Percentiles rank a stretch among this genome's conserved stretches.
These are phyloP conservation scores for Phoenicopterus ruber DNA, from an alignment of 2,113 vertebrate genomes.

Conservation along the genomic window DNA sequence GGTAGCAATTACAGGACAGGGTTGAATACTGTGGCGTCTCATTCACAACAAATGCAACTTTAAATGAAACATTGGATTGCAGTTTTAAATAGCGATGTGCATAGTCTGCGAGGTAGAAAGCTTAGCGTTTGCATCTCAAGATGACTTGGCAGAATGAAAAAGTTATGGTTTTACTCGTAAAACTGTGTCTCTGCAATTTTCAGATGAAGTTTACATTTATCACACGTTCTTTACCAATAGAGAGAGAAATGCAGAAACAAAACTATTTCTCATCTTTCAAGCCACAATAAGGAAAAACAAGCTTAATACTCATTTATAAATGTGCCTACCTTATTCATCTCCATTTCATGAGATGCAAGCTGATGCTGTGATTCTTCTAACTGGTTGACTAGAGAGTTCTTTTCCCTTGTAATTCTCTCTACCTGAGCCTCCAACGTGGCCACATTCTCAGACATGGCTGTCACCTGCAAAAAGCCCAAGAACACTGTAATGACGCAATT, in stretches of 20 bases:
- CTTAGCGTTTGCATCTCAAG: neutral
- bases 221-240: neutral
- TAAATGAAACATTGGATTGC: neutral
- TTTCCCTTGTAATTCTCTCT: constrained; percentile 81
- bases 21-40: neutral
- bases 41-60: neutral
- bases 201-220: neutral
- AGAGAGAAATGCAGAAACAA: neutral
- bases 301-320: neutral
- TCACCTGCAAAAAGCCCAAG: constrained; percentile 73
- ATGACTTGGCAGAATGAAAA: neutral
- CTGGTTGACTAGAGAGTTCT: constrained; percentile 76
- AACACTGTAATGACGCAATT: neutral
- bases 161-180: neutral
- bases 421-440: constrained; percentile 79
- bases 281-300: neutral
- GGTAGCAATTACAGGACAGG: neutral
- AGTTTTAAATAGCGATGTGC: neutral
- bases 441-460: constrained; percentile 79
- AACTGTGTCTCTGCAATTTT: neutral
- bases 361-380: constrained; percentile 81
- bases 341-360: constrained; percentile 76
- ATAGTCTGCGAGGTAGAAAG: neutral
- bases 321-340: constrained; percentile 79
- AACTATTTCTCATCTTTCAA: neutral